phyloP scores from a whole-genome alignment of 2,888 invertebrate genomes.

The Steromphala cineraria region DNA sequence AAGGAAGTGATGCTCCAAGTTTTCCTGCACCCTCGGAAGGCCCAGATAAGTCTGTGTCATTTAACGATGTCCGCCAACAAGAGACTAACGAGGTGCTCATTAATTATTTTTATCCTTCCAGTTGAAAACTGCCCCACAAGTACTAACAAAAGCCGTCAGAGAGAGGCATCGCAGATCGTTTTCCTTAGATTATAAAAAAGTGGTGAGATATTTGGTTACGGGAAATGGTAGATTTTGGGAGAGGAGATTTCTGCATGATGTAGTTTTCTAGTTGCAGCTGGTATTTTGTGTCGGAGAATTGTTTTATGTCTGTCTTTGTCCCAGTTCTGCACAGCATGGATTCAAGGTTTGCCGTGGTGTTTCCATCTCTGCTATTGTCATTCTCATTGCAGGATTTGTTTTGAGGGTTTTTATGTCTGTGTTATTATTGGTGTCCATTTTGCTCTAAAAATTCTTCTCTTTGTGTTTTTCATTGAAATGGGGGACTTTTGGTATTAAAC shows the following conservation, averaged over 20 bases:
- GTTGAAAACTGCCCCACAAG: background rate
- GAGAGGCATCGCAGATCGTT: slow-evolving; percentile 45
- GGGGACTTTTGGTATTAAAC: too few species aligned
- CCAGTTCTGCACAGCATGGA: background rate
- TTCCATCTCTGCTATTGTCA: too few species aligned
- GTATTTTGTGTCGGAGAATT: background rate
- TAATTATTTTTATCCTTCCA: background rate
- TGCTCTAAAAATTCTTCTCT: too few species aligned
- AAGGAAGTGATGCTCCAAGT: background rate
- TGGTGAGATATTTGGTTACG: slow-evolving; percentile 37
- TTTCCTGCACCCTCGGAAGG: background rate
- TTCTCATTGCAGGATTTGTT: too few species aligned
- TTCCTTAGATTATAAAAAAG: slow-evolving; percentile 49
- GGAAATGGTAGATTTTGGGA: slow-evolving; percentile 8
- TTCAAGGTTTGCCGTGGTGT: too few species aligned
- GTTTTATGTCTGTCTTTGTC: slow-evolving; percentile 21
- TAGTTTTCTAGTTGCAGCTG: background rate
- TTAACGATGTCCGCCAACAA: background rate
- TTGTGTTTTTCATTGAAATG: too few species aligned
- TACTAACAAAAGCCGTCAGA: slow-evolving; percentile 16
- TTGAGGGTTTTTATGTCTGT: too few species aligned
- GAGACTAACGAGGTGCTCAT: slow-evolving; percentile 4
- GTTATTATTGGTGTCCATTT: too few species aligned
- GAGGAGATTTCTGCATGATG: background rate
- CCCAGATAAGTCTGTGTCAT: background rate